These are phyloP conservation scores for Clarias fuscus DNA, from an alignment of 2,797 vertebrate species.

Conservation along the genomic window DNA sequence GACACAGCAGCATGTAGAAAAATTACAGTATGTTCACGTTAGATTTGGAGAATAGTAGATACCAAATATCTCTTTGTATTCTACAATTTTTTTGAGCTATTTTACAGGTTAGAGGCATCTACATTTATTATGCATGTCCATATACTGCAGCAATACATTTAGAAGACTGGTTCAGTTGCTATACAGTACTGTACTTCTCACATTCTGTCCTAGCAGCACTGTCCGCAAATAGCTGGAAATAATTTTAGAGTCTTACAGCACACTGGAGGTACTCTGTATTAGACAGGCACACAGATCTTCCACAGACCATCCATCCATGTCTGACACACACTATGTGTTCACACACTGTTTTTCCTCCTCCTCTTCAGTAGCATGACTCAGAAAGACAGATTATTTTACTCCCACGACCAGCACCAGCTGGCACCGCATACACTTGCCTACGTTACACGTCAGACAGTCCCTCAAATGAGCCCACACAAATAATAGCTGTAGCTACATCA, in stretches of 20 bases:
- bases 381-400: conserved; percentile 34
- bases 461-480: conserved; percentile 14
- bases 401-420: conserved; percentile 5
- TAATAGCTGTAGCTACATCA: conserved; percentile 1
- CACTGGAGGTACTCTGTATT: not conserved
- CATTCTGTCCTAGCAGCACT: not conserved
- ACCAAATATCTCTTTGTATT: not conserved
- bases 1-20: not conserved
- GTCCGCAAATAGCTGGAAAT: not conserved
- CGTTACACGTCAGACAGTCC: conserved; percentile 4
- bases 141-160: not conserved
- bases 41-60: not conserved
- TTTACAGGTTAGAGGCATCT: not conserved
- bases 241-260: not conserved
- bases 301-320: conserved; percentile 25
- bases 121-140: not conserved
- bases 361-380: conserved; percentile 43
- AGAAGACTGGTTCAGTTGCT: not conserved
- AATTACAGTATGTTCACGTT: not conserved
- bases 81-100: not conserved
- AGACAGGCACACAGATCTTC: not conserved
- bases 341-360: conserved; percentile 27
- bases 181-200: not conserved
- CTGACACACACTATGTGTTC: conserved; percentile 18
- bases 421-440: conserved; percentile 21